Percentiles rank a stretch among this genome's conserved stretches.
These are phyloP conservation scores for Microctonus hyperodae DNA, from an alignment of 2,888 invertebrate genomes.

Conservation along the genomic window DNA sequence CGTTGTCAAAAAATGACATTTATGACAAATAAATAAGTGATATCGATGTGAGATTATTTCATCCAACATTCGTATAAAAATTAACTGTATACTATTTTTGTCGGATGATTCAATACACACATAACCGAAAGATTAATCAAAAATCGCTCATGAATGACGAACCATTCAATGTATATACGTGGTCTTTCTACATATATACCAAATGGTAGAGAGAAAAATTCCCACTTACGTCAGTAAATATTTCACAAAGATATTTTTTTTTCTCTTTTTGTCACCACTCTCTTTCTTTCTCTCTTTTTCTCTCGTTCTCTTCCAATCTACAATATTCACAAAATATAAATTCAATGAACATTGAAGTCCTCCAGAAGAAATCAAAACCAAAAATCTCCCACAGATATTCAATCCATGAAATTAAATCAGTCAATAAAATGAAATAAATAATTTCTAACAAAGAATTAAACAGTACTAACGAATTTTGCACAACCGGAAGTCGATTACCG, in stretches of 20 bases:
- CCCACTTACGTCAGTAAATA: conserved; percentile 29
- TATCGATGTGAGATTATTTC: neutral
- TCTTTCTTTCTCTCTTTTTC: conserved; percentile 20
- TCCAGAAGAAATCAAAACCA: too few species aligned
- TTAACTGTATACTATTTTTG: conserved; percentile 20
- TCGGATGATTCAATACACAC: conserved; percentile 23
- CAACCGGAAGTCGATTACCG: conserved; percentile 47
- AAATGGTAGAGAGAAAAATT: conserved; percentile 17
- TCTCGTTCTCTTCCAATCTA: conserved; percentile 25
- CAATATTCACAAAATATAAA: conserved; percentile 24
- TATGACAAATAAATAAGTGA: neutral
- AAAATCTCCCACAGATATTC: too few species aligned
- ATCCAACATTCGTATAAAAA: neutral
- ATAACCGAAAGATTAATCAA: conserved; percentile 20
- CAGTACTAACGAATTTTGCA: conserved; percentile 33
- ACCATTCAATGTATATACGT: neutral
- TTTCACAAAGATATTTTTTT: conserved; percentile 23
- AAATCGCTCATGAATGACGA: conserved; percentile 22
- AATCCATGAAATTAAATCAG: too few species aligned
- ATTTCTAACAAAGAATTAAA: neutral
- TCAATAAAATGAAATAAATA: conserved; percentile 1
- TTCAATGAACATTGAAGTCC: neutral
- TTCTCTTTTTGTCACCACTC: conserved; percentile 2
- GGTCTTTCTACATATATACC: neutral
- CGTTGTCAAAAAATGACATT: neutral